Conservation (phyloP, 2,888 invertebrate genomes). For the Microctonus aethiopoides region DNA sequence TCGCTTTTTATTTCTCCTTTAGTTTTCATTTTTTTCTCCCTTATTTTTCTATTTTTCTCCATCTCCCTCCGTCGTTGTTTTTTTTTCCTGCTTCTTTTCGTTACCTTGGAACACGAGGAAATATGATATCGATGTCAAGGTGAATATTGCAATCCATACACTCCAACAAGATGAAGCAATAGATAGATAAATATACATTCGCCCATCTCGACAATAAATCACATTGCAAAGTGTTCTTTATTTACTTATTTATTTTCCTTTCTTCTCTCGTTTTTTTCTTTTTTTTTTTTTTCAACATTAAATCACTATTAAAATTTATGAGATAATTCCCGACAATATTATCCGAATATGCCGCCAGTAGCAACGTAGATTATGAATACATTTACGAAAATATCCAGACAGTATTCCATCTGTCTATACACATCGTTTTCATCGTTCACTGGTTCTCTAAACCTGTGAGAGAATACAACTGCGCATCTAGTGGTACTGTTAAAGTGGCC, state of each 20-base stretch:
- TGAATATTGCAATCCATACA: constrained; percentile 1
- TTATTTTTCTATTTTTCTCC: background rate
- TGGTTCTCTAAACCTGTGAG: background rate
- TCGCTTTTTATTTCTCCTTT: constrained; percentile 3
- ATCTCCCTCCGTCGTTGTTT: background rate
- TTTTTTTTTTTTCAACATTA: background rate
- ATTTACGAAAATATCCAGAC: background rate
- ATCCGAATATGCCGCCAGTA: background rate
- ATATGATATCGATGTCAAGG: constrained; percentile 7
- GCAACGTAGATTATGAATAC: background rate
- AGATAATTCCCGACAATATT: background rate
- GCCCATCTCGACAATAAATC: too few relatives aligned
- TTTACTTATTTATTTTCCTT: too few relatives aligned
- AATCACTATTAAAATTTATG: background rate
- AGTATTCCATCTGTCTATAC: background rate
- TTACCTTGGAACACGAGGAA: background rate
- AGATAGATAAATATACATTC: background rate
- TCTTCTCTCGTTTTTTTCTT: too few relatives aligned
- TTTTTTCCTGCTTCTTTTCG: background rate
- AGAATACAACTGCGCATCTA: constrained; percentile 1
- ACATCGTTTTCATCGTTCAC: constrained; percentile 18
- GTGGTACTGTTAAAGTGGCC: constrained; percentile 22
- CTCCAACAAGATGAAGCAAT: background rate
- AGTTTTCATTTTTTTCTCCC: background rate
- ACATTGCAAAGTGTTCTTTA: too few relatives aligned